Base-by-base conservation (phyloP, 2,797 vertebrate species). In the Hypotaenidia philippensis region DNA sequence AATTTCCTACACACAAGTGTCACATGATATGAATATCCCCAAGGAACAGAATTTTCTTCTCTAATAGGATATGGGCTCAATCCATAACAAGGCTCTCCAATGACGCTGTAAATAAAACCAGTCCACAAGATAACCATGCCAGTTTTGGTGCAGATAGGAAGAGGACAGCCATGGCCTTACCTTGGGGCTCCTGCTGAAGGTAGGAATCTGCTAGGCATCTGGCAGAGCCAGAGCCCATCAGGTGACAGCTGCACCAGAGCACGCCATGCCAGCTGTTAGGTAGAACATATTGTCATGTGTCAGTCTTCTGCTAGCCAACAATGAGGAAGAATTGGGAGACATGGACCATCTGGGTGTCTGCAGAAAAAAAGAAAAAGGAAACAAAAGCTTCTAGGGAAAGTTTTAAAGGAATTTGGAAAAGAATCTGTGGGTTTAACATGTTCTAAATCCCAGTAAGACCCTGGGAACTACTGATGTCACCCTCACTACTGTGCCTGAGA, bases 61-160 rank as follows among this genome's bases (percentile, higher is more conserved):
- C 16, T 63, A 23, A 32, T 34, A 6, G 2, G 9, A 4, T 38
- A 5, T 4, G 1, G 31, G 7, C 13, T 52, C 1, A 0, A 34
- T 52, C 31, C 5, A 1, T 20, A 66, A 31, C 31, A 66, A 55
- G 53, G 7, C 23, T 71, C 7, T 61, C 47, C 56, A 60, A 1
- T 40, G 22, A 21, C 1, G 1, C 3, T 53, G 6, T 55, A 23
- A 34, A 49, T 86, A 57, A 90, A 83, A 60, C 13, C 40, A 71
- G 15, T 45, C 16, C n/a, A 20, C n/a, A 32, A 38, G 32, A 15
- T 6, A 66, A 47, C 19, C 15, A 23, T 49, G 32, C 6, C 13
- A 32, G 4, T 57, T 29, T 56, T 41, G 16, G 15, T 65, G 13
- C 60, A 8, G 21, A 2, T 6, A 13, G 26, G 13, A 71, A 11